Evolutionary conservation across 2,797 vertebrate species (phyloP).

Genomic region (Sebastolobus altivelis): DNA sequence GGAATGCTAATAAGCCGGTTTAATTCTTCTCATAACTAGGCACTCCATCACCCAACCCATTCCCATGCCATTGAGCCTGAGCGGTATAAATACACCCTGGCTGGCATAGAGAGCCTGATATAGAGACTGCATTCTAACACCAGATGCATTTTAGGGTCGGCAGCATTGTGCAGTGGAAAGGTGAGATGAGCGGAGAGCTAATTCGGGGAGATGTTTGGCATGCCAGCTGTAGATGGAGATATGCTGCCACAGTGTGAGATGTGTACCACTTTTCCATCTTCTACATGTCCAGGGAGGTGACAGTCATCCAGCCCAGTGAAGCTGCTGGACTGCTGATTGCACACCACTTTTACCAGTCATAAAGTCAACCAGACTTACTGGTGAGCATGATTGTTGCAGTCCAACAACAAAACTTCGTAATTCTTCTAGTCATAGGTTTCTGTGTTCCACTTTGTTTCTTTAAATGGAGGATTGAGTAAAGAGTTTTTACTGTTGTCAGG

Average conservation of each 20-base stretch:
- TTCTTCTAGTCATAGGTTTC: too few relatives aligned
- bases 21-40: constrained; percentile 19
- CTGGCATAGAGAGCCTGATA: constrained; percentile 35
- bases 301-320: not conserved
- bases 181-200: constrained; percentile 39
- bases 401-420: not conserved
- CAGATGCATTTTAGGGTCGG: constrained; percentile 34
- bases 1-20: constrained; percentile 37
- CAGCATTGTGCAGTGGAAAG: constrained; percentile 53
- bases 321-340: not conserved
- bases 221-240: constrained; percentile 13
- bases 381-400: not conserved
- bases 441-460: not conserved
- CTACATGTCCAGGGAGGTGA: not conserved
- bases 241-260: not conserved
- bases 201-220: constrained; percentile 20
- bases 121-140: constrained; percentile 52
- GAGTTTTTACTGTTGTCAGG: not conserved
- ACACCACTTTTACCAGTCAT: not conserved
- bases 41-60: constrained; percentile 8
- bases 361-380: not conserved
- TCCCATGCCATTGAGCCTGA: constrained; percentile 6
- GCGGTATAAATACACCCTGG: constrained; percentile 51
- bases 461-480: not conserved
- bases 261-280: not conserved